Base-by-base conservation (phyloP, 2,113 vertebrate genomes). In the Fregata magnificens region DNA sequence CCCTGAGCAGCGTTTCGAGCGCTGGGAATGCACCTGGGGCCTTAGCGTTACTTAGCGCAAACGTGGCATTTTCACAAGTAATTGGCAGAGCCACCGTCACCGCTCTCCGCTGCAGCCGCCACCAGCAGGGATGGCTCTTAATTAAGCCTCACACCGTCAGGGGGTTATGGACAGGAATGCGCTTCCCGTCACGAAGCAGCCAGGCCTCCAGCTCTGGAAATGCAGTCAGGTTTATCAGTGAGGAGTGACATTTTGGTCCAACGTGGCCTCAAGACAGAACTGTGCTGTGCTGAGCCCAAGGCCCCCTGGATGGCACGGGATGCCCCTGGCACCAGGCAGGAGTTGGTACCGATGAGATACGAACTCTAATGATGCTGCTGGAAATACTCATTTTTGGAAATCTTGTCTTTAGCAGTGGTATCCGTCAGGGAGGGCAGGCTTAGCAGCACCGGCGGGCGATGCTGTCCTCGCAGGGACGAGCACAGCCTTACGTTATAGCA, bases 361-460 rank as follows among this genome's bases (percentile, higher is more conserved):
- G 11, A 26, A 13, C 0, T 1, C 19, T 11, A 14, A 14, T 0
- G 16, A 6, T 58, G 90, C 36, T 74, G 76, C 62, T 83, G 76
- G 76, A 24, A 69, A 14, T 24, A 3, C 22, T 10, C 6, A 0
- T 13, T 34, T 58, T 29, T 24, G 34, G 89, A 53, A 10, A 6
- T 15, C 10, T 14, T 32, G 34, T 26, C 47, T 21, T 19, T 5
- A 20, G 74, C 45, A 12, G 42, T 3, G 63, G 55, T 17, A 4
- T 10, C 53, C 32, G 65, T 7, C 6, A 2, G 45, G 32, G 47
- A 42, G 52, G n/a, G 9, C n/a, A 67, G 86, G 91, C 71, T 45
- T 4, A 5, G 74, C 76, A 36, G 86, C 1, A 0, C 28, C 1
- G 3, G 16, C 1, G 0, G 50, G 69, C 2, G 0, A 22, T 0